These are phyloP conservation scores for Danionella dracula DNA, from an alignment of 2,797 vertebrate species.

Conservation along the genomic window DNA sequence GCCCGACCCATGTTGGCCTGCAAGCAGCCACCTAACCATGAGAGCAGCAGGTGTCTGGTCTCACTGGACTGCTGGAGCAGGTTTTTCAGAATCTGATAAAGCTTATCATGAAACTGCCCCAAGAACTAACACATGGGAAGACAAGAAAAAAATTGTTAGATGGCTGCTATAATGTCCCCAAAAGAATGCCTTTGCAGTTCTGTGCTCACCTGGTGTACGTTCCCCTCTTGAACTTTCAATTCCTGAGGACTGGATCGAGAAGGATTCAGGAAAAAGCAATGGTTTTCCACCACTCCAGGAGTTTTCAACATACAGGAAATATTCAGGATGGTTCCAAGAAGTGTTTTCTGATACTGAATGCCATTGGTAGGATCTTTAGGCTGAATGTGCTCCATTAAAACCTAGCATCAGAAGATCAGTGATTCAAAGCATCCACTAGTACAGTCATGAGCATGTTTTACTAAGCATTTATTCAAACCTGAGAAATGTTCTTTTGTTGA, in stretches of 20 bases:
- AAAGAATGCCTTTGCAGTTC: too few species aligned
- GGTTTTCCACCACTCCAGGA: constrained; percentile 90
- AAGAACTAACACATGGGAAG: constrained; percentile 75
- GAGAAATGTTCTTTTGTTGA: constrained; percentile 85
- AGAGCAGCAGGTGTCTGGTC: constrained; percentile 88
- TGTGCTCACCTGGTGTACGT: constrained; percentile 94
- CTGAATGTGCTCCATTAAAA: constrained; percentile 88
- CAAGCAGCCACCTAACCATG: constrained; percentile 93
- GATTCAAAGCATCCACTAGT: not conserved
- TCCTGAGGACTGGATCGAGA: constrained; percentile 92
- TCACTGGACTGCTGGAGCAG: constrained; percentile 87
- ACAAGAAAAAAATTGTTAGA: not conserved
- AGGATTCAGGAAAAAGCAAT: constrained; percentile 89
- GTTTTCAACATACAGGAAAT: constrained; percentile 94
- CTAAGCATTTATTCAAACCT: constrained; percentile 63
- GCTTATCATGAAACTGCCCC: constrained; percentile 94
- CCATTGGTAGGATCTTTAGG: constrained; percentile 91
- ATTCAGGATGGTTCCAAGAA: constrained; percentile 81
- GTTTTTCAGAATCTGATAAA: constrained; percentile 92
- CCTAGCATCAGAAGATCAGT: constrained; percentile 61
- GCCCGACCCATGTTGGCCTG: constrained; percentile 87
- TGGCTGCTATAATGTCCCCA: not conserved
- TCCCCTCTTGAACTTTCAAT: constrained; percentile 95
- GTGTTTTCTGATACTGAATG: constrained; percentile 91
- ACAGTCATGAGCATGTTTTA: not conserved